Conservation (phyloP, 2,113 vertebrate species). For the Myotis brandtii region DNA sequence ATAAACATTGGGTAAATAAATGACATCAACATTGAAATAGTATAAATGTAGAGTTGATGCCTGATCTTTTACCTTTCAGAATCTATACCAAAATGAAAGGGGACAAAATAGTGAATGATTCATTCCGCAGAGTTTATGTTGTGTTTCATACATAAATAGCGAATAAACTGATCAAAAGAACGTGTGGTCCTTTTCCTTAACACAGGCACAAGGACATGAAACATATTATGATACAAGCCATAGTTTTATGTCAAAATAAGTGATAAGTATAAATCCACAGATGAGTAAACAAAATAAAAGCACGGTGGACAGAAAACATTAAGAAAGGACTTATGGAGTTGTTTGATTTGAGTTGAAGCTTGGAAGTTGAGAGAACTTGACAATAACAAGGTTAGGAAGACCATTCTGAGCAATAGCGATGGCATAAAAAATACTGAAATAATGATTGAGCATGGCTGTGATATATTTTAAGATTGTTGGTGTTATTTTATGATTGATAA, state of each 20-base stretch:
- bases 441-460: neutral
- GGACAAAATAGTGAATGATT: neutral
- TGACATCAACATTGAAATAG: neutral
- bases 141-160: neutral
- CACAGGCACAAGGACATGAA: neutral
- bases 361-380: neutral
- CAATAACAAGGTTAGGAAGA: neutral
- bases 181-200: neutral
- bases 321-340: neutral
- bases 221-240: neutral
- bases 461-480: neutral
- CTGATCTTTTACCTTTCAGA: neutral
- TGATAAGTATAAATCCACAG: neutral
- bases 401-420: neutral
- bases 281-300: neutral
- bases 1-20: conserved; percentile 24
- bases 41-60: neutral
- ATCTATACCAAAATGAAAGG: neutral
- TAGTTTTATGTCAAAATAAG: neutral
- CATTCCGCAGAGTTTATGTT: neutral
- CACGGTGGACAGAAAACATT: neutral
- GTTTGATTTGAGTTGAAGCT: neutral
- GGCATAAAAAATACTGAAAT: neutral
- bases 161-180: neutral
- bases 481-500: too few species aligned